Conservation (phyloP, 2,797 vertebrate genomes). For the Denticeps clupeoides region DNA sequence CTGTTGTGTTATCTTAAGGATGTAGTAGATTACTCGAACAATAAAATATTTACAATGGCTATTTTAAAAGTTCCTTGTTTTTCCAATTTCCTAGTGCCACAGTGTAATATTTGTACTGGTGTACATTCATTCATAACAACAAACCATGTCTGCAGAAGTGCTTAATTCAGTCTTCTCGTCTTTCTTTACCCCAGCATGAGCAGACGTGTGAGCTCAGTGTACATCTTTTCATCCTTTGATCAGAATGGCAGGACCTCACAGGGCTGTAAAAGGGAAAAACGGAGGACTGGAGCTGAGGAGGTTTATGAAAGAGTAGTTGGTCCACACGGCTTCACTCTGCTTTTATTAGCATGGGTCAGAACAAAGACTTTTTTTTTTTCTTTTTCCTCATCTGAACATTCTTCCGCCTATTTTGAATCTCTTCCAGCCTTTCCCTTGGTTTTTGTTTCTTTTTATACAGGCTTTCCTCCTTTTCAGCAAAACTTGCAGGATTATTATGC, state of each 20-base stretch:
- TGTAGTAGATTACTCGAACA: no score
- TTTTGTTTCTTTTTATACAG: neutral
- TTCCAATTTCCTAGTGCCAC: no score
- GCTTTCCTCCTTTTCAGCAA: neutral
- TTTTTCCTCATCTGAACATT: constrained; percentile 1
- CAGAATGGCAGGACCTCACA: constrained; percentile 1
- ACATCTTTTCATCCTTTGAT: neutral
- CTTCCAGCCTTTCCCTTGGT: neutral
- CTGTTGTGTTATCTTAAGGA: no score
- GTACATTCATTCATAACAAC: no score
- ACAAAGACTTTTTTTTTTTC: constrained; percentile 25
- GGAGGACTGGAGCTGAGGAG: neutral
- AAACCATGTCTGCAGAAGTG: no score
- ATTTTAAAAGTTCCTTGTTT: no score
- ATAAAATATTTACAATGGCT: no score
- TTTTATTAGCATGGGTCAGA: no score
- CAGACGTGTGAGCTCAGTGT: neutral
- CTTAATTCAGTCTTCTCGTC: no score
- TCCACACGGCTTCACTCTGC: neutral
- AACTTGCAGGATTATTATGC: no score
- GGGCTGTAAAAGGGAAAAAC: neutral
- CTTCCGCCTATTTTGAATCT: constrained; percentile 22
- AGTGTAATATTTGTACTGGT: no score
- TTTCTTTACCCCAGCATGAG: neutral
- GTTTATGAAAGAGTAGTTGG: no score